Percentiles rank a stretch among this genome's conserved stretches.
These are phyloP conservation scores for Nebria ingens DNA, from an alignment of 1,140 invertebrate genomes.

Conservation along the genomic window DNA sequence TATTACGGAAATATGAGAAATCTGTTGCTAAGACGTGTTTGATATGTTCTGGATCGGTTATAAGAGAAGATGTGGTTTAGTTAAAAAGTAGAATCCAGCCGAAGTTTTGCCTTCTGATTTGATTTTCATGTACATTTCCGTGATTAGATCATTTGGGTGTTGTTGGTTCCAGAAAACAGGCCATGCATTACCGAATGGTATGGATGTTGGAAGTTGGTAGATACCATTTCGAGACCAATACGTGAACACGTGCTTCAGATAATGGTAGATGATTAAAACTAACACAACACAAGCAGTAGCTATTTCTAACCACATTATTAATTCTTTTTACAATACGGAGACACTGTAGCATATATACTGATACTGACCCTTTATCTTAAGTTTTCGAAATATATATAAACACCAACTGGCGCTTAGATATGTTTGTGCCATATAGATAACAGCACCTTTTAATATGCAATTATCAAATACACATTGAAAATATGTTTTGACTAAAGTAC, in stretches of 20 bases:
- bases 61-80: neutral
- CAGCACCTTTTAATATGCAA: too few relatives aligned
- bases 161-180: neutral
- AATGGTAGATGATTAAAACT: neutral
- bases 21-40: conserved; percentile 15
- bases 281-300: too few relatives aligned
- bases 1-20: conserved; percentile 15
- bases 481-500: too few relatives aligned
- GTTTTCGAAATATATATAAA: too few relatives aligned
- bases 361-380: too few relatives aligned
- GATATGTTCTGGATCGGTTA: conserved; percentile 13
- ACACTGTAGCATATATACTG: too few relatives aligned
- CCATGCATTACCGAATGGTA: neutral
- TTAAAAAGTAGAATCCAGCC: neutral
- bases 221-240: neutral
- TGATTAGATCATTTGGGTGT: neutral
- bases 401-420: too few relatives aligned
- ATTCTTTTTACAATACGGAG: too few relatives aligned
- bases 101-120: neutral
- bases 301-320: too few relatives aligned
- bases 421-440: too few relatives aligned
- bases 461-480: too few relatives aligned
- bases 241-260: neutral
- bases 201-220: neutral
- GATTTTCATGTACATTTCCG: neutral